Base-by-base conservation (phyloP, 2,797 vertebrate genomes). In the Leptoclinus maculatus region DNA sequence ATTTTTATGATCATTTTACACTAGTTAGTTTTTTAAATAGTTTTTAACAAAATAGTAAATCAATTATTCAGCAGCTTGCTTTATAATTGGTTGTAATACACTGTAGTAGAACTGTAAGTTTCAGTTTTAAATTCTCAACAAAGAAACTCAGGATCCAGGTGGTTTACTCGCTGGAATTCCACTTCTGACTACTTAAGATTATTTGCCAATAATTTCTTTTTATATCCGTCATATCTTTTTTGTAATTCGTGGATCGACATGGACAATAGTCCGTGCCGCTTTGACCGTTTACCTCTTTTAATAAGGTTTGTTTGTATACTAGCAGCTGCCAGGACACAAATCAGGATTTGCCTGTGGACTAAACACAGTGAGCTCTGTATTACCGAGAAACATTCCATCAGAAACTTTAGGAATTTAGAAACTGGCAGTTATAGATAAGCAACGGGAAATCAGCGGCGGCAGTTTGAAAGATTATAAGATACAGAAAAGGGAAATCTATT, bases 91-190 rank as follows among this genome's bases (percentile, higher is more conserved):
- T 71, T 73, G 32, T 76, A 58, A 67, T 32, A 66, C 47, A 81
- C 63, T 84, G 57, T 76, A 74, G 47, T 59, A 65, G n/a, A 66
- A 56, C 56, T 45, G 2, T 38, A 66, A 13, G 5, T 72, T 75
- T 79, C 1, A 27, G n/a, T 60, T 74, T 64, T 58, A 53, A 71
- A 64, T 68, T 79, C 21, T 38, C 51, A 64, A 74, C 60, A 60
- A 78, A 71, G 6, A 17, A 85, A 82, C 89, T 94, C 91, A 89
- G 87, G 89, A 85, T 85, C 32, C 34, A 66, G 58, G 19, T 60
- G 32, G 39, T 83, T 82, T 79, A 47, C 49, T 19, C 7, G 59
- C 51, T 71, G 45, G 23, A 80, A 64, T 57, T 79, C 66, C 10
- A 66, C 53, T 66, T 25, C 80, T 59, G 65, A 84, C 71, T 84